phyloP scores from a whole-genome alignment of 2,113 vertebrate genomes.

The Ailurus styani region DNA sequence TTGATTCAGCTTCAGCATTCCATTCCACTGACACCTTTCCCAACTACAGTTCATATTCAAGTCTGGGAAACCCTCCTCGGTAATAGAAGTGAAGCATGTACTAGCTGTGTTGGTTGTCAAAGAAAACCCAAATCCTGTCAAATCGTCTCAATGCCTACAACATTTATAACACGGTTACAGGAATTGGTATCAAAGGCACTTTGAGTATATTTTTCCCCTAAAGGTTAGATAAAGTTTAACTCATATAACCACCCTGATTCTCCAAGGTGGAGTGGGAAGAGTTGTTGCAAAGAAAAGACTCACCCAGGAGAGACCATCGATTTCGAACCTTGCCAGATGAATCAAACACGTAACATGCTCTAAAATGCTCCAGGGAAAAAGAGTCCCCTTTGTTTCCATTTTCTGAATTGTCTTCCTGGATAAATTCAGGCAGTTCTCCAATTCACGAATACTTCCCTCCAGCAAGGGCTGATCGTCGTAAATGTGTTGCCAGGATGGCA shows the following conservation, averaged over 20 bases:
- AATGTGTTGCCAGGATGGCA: not conserved
- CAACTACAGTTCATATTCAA: not conserved
- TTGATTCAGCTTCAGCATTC: not conserved
- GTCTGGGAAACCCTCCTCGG: not conserved
- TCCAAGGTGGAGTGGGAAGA: not conserved
- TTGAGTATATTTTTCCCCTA: not conserved
- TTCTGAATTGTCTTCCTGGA: constrained; percentile 12
- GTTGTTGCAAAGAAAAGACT: not conserved
- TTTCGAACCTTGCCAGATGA: constrained; percentile 1
- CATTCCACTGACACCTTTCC: not conserved
- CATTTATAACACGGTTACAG: not conserved
- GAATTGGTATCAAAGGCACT: not conserved
- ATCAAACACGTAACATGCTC: not conserved
- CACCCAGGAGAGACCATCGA: not conserved
- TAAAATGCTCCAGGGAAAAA: not conserved
- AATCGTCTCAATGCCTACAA: not conserved
- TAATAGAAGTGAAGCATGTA: rapidly evolving
- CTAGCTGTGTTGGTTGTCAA: not conserved
- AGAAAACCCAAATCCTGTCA: not conserved
- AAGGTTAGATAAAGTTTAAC: constrained; percentile 14
- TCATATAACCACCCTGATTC: not conserved
- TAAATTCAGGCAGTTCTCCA: constrained; percentile 44
- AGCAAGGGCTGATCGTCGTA: constrained; percentile 14
- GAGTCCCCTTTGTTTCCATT: not conserved
- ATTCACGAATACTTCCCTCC: constrained; percentile 13